Evolutionary conservation across 2,797 vertebrate species (phyloP), one percentile per base, ranked within the genome.

Genomic region (Parauchenoglanis ngamensis): DNA sequence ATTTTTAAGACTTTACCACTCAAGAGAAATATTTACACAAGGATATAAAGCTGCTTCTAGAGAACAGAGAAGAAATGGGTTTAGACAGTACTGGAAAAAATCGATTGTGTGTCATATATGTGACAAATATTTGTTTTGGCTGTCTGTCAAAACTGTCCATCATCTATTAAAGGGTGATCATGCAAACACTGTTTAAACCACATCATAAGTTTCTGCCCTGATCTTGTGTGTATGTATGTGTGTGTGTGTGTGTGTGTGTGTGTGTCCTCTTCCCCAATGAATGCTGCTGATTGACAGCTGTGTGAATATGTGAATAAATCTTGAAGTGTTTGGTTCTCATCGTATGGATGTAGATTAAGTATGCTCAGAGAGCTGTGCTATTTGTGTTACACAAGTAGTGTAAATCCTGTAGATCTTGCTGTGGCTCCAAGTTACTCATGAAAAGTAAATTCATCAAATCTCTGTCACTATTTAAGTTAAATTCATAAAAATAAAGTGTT

Each of bases 91-190:
- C 31, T 23, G 77, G 28, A 31, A 57, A 79, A 79, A 59, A 78
- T 78, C 3, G 17, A 77, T 77, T 77, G 49, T 56, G 0, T 78
- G n/a, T 23, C 17, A 13, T 40, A 57, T 57, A 23, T 79, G 54
- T 40, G 31, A 79, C 77, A 57, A 35, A 79, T 15, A 2, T 4
- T 80, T 7, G 21, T 31, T 59, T 25, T 1, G 5, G 56, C 52
- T 78, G 52, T 56, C 78, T 12, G 19, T 80, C 56, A 79, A 4
- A 80, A 61, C 78, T 80, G 78, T 80, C 21, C 28, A 59, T 57
- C 54, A 59, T 77, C 12, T 19, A 19, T 28, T n/a, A 80, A 59
- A 21, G 28, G 28, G 17, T 56, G 17, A 31, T 56, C n/a, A 46
- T 6, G 23, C 21, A 49, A 49, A 73, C 10, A 10, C 17, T 31